Evolutionary conservation across 2,113 vertebrate species (phyloP), one percentile per base, ranked within the genome.

Genomic region (Isurus oxyrinchus): DNA sequence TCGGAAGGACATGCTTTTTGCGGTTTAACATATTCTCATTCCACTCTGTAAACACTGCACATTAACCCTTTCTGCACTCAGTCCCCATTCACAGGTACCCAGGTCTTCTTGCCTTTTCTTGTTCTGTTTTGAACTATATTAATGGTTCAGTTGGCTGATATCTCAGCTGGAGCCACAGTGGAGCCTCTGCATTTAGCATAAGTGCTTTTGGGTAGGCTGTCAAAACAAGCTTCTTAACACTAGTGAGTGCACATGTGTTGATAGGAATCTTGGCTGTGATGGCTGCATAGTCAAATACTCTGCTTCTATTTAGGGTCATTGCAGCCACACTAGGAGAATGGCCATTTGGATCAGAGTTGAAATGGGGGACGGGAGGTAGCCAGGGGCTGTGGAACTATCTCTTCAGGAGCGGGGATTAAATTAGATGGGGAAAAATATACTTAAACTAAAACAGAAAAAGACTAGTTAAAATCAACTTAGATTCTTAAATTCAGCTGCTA

Each of bases 1-100:
- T 76, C 93, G 49, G 0, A 0, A 66, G 95, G 96, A 96, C 2
- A 0, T 40, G 90, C 66, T 69, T 69, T 95, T 40, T 95, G 94
- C 25, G 2, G 7, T 49, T 67, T 13, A 61, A 67, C n/a, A 66
- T 95, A 69, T 53, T 95, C 25, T 25, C 40, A 69, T 49, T 95
- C 49, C 67, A 69, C 66, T 14, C 13, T 8, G 67, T 31, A 69
- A 53, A 31, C 63, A 69, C 7, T 44, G 40, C 21, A 31, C 94
- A 72, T 69, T 53, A 49, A 69, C 63, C 91, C 94, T 67, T 95
- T 69, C 23, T 11, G 10, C 94, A 95, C 63, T 66, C 21, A 49
- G 5, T 61, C 35, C 90, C 59, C 63, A 16, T 53, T 69, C 53
- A 5, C 55, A 61, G 88, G 61, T 13, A 31, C 27, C 31, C 49